phyloP scores from a whole-genome alignment of 2,888 invertebrate species.

The Phragmatobia fuliginosa region DNA sequence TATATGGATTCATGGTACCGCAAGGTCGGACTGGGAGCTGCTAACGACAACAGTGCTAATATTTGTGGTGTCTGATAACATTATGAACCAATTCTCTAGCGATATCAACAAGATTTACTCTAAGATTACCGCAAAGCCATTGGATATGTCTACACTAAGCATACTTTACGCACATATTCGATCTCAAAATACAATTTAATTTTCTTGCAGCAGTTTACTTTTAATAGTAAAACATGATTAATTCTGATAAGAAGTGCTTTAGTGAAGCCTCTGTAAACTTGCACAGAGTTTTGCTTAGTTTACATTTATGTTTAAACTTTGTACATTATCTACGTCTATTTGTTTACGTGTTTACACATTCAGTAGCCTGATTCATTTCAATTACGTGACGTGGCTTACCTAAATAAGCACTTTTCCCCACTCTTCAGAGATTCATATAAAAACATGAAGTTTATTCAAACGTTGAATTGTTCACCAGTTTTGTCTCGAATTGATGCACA shows the following conservation, averaged over 20 bases:
- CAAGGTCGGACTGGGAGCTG: constrained; percentile 76
- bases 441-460: too few relatives aligned
- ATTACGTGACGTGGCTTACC: background rate
- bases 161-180: constrained; percentile 58
- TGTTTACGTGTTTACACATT: background rate
- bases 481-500: background rate
- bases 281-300: background rate
- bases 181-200: constrained; percentile 46
- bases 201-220: constrained; percentile 10
- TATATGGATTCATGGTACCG: constrained; percentile 65
- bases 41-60: constrained; percentile 78
- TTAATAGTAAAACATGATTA: constrained; percentile 9
- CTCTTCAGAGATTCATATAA: too few relatives aligned
- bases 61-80: constrained; percentile 82
- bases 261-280: background rate
- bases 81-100: constrained; percentile 81
- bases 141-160: constrained; percentile 67
- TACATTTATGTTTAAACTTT: constrained; percentile 1
- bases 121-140: constrained; percentile 80
- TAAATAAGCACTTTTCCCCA: too few relatives aligned
- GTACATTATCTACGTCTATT: background rate
- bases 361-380: background rate
- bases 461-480: background rate
- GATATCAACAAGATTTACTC: constrained; percentile 82
- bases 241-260: constrained; percentile 2